These are phyloP conservation scores for Neotoma lepida DNA, from an alignment of 2,113 vertebrate genomes.

Conservation along the genomic window DNA sequence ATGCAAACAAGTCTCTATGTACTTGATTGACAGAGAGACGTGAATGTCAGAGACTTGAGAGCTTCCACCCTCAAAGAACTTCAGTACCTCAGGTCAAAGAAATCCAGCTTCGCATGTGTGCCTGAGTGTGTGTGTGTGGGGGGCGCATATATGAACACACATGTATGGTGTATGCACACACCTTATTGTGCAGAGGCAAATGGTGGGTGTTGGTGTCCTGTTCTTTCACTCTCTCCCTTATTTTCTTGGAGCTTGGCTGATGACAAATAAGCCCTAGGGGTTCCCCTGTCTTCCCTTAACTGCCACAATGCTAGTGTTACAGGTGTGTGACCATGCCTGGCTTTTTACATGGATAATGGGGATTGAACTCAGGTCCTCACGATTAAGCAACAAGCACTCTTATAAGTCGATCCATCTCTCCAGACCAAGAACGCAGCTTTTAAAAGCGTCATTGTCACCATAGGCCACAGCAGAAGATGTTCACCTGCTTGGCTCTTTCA, in stretches of 20 bases:
- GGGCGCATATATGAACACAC: neutral
- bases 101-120: neutral
- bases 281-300: neutral
- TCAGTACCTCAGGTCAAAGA: neutral
- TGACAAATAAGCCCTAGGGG: neutral
- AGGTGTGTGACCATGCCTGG: neutral
- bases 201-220: neutral
- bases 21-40: neutral
- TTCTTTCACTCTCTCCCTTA: neutral
- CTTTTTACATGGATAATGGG: neutral
- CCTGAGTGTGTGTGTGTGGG: neutral
- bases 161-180: neutral
- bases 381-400: neutral
- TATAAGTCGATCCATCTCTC: neutral
- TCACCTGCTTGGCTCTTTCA: neutral
- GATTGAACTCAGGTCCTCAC: neutral
- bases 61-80: neutral
- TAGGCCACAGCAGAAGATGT: neutral
- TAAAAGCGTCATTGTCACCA: neutral
- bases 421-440: neutral
- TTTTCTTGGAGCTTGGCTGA: neutral
- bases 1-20: neutral
- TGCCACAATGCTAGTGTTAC: neutral
- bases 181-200: neutral
- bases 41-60: neutral